These are phyloP conservation scores for Andrena dorsata DNA, from an alignment of 2,888 invertebrate genomes.

Conservation along the genomic window DNA sequence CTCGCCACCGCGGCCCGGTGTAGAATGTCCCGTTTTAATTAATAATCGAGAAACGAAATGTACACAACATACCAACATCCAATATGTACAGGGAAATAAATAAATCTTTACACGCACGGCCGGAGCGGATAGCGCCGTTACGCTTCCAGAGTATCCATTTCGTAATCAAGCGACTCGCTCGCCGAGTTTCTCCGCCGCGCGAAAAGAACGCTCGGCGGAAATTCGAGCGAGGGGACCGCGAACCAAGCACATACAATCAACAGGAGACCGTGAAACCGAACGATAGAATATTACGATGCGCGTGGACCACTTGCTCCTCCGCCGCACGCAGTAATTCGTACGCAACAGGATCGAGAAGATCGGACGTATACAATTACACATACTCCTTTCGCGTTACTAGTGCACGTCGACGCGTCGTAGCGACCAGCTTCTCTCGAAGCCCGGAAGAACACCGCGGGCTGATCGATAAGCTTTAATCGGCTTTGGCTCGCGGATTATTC, in stretches of 20 bases:
- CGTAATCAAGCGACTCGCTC: background rate
- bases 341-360: background rate
- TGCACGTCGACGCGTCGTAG: background rate
- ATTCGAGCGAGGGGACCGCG: background rate
- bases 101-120: constrained; percentile 24
- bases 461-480: background rate
- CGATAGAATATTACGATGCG: background rate
- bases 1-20: background rate
- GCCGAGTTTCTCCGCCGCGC: background rate
- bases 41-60: constrained; percentile 20
- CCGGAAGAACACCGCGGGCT: background rate
- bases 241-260: background rate
- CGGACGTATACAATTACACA: background rate
- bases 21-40: constrained; percentile 30
- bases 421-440: background rate
- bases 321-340: background rate
- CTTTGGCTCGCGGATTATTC: constrained; percentile 5
- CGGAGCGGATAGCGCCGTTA: constrained; percentile 7
- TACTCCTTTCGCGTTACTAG: background rate
- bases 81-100: constrained; percentile 38
- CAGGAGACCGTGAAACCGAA: constrained; percentile 2
- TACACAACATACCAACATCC: constrained; percentile 16
- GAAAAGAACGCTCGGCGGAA: background rate
- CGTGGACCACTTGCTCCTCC: background rate
- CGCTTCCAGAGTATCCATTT: constrained; percentile 35